These are phyloP conservation scores for Prinia subflava DNA, from an alignment of 2,113 vertebrate genomes.

Conservation along the genomic window DNA sequence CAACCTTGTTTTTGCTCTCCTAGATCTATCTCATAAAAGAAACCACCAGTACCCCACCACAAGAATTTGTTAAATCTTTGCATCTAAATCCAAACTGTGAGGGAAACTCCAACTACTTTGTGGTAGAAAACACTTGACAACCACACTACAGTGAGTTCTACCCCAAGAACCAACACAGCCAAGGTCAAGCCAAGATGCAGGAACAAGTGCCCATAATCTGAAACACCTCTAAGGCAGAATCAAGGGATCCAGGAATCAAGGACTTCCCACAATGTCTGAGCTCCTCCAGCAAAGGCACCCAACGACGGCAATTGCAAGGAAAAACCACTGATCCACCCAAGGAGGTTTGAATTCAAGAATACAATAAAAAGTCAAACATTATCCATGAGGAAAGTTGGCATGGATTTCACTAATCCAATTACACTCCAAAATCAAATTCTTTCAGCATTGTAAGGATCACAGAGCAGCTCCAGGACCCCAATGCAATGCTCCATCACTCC, in stretches of 20 bases:
- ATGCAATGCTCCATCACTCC: not conserved
- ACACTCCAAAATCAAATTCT: not conserved
- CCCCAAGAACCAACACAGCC: too few species aligned
- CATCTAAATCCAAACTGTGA: not conserved
- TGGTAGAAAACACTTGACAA: not conserved
- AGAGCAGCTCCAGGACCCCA: not conserved
- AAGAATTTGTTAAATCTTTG: not conserved
- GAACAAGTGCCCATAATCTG: not conserved
- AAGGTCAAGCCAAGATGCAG: not conserved
- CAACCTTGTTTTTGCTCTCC: not conserved
- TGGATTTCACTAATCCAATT: not conserved
- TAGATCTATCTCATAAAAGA: not conserved
- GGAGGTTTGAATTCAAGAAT: not conserved
- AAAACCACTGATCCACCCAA: not conserved
- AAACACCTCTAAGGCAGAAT: not conserved
- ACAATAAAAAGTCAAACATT: not conserved
- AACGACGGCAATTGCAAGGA: rapidly evolving
- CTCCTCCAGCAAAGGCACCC: not conserved
- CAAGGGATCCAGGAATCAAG: not conserved
- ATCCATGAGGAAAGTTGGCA: not conserved
- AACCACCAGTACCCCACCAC: not conserved
- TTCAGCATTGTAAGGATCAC: not conserved
- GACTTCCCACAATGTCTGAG: not conserved
- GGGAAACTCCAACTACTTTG: not conserved
- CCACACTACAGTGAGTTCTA: not conserved